These are phyloP conservation scores for Paracyclopina nana DNA, from an alignment of 1,140 invertebrate genomes.

Conservation along the genomic window DNA sequence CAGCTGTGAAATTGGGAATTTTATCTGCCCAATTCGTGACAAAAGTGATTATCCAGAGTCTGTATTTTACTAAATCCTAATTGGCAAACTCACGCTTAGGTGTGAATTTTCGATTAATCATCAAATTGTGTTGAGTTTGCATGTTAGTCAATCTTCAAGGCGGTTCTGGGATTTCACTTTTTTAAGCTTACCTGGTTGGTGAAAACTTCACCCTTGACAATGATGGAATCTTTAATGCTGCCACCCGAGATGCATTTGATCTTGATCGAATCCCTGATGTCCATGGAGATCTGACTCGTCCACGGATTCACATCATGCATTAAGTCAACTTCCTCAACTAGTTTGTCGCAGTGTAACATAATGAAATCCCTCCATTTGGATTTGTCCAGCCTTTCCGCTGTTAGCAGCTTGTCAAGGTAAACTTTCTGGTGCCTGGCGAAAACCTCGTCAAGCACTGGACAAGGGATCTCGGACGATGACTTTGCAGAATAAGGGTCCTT, in stretches of 20 bases:
- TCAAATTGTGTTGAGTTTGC: too few species aligned
- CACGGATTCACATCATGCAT: background rate
- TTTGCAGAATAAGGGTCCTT: background rate
- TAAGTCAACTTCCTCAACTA: background rate
- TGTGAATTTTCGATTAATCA: too few species aligned
- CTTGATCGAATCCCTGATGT: conserved; percentile 3
- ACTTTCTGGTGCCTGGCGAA: too few species aligned
- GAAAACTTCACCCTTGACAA: too few species aligned
- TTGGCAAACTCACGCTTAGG: too few species aligned
- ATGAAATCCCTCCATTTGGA: conserved; percentile 1
- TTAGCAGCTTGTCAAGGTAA: background rate
- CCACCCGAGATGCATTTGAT: background rate
- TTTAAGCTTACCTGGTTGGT: too few species aligned
- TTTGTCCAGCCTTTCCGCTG: background rate
- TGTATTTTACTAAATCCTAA: too few species aligned
- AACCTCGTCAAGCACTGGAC: background rate
- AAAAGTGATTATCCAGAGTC: too few species aligned
- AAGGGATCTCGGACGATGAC: background rate
- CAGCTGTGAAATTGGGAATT: too few species aligned
- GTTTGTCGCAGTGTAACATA: background rate
- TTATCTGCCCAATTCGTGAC: too few species aligned
- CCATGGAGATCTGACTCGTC: background rate
- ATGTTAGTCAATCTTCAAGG: too few species aligned
- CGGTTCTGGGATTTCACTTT: too few species aligned
- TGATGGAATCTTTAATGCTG: background rate